Percentiles rank a stretch among this genome's conserved stretches.
These are phyloP conservation scores for Eucriotettix oculatus DNA, from an alignment of 2,888 invertebrate species.

Conservation along the genomic window DNA sequence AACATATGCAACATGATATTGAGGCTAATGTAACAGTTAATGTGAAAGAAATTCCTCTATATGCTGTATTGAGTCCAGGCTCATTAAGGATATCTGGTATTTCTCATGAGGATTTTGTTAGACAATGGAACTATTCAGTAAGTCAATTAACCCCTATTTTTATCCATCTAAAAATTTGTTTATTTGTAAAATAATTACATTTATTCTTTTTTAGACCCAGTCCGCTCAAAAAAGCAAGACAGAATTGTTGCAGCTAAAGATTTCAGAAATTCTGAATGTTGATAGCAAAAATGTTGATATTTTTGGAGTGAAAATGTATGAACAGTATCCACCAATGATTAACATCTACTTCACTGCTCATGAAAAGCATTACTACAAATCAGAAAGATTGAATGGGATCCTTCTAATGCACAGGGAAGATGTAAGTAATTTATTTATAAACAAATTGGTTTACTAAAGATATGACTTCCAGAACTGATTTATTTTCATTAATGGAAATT, in stretches of 20 bases:
- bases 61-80: conserved; percentile 36
- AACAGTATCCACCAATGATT: conserved; percentile 23
- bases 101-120: conserved; percentile 35
- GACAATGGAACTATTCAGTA: conserved; percentile 26
- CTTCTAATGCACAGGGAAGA: conserved; percentile 27
- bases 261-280: conserved; percentile 27
- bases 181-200: too few species aligned
- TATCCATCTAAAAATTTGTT: too few species aligned
- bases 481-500: too few species aligned
- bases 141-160: background rate
- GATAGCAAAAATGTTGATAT: conserved; percentile 31
- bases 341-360: conserved; percentile 35
- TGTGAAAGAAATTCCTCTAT: conserved; percentile 33
- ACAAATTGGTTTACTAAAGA: too few species aligned
- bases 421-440: conserved; percentile 15
- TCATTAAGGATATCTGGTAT: conserved; percentile 33
- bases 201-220: conserved; percentile 16
- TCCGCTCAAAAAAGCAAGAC: conserved; percentile 26
- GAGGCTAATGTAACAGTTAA: conserved; percentile 34
- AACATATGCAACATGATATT: conserved; percentile 30
- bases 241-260: conserved; percentile 27
- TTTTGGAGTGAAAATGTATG: conserved; percentile 33
- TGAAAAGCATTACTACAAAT: conserved; percentile 34
- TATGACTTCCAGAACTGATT: too few species aligned
- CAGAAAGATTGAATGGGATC: conserved; percentile 34